Evolutionary conservation across 1,140 invertebrate species (phyloP).

Genomic region (Nixonia krombeini): DNA sequence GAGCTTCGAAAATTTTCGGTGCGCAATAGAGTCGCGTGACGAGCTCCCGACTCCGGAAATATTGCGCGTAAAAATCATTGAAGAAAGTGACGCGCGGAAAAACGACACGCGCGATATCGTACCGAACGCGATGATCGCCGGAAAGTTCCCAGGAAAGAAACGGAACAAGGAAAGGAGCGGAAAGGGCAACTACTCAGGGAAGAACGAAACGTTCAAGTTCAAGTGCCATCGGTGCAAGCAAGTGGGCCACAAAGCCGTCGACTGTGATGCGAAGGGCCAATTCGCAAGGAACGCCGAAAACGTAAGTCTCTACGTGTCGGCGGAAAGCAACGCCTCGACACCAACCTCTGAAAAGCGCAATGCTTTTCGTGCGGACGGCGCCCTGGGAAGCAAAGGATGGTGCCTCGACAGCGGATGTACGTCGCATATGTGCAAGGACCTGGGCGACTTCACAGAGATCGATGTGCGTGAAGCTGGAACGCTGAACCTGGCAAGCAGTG

Average conservation of each 20-base stretch:
- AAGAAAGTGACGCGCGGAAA: slow-evolving; percentile 2
- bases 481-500: slow-evolving; percentile 1
- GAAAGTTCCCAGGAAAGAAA: neutral
- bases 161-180: too few relatives aligned
- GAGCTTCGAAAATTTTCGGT: slow-evolving; percentile 11
- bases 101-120: neutral
- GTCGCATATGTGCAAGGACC: slow-evolving; percentile 16
- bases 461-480: neutral
- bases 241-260: too few relatives aligned
- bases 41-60: too few relatives aligned
- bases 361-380: neutral
- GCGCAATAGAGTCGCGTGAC: too few relatives aligned
- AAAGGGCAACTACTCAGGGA: too few relatives aligned
- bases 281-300: too few relatives aligned
- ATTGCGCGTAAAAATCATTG: slow-evolving; percentile 10
- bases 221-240: too few relatives aligned
- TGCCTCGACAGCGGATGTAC: slow-evolving; percentile 22
- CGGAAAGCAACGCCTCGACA: too few relatives aligned
- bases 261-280: too few relatives aligned
- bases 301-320: too few relatives aligned
- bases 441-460: neutral
- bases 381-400: neutral
- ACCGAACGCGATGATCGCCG: neutral
- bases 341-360: too few relatives aligned
- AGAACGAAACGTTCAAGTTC: too few relatives aligned